Base-by-base conservation (phyloP, 2,888 invertebrate genomes). In the Dasysyrphus albostriatus region DNA sequence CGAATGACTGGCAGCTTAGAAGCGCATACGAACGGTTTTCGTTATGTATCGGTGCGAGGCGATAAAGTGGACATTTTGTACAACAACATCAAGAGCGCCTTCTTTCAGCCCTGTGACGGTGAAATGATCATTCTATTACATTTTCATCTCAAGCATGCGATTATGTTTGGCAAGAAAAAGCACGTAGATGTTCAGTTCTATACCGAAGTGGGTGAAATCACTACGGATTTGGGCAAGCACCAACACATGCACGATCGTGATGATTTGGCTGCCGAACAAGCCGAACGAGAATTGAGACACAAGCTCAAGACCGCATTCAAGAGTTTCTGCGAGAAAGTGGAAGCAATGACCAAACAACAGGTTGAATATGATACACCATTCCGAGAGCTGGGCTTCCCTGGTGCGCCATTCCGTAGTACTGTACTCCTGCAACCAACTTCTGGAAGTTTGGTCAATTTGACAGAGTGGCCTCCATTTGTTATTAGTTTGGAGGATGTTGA, bases 221-320 rank as follows among this genome's bases (percentile, higher is more conserved):
- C 99, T 0, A 99, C 99, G 0, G 99, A 99, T 94, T 94, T 99
- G 90, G 99, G 99, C 58, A 99, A 99, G 93, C 99, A 99, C 92
- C 99, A 99, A 92, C 99, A 99, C 93, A 99, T 99, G 99, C 99
- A 99, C 92, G 99, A 99, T 93, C 94, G 99, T 56, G 99, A 99
- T 93, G 99, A 99, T 94, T 94, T 99, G 82, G 98, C 99, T 0
- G 98, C 99, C 7, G 99, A 99, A 93, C 99, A 99, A 94, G 98
- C 98, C 74, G 99, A 99, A 93, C 94, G 99, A 69, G 99, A 99
- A 91, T 94, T 99, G 88, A 94, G 99, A 39, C 98, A 99, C 92
- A 99, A 98, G 91, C 94, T 99, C 75, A 99, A 99, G 93, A 96
- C 98, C 0, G 99, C 99, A 12, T 99, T 99, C 93, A 98, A 98